Conservation (phyloP, 2,888 invertebrate genomes). For the Lithodes maja region DNA sequence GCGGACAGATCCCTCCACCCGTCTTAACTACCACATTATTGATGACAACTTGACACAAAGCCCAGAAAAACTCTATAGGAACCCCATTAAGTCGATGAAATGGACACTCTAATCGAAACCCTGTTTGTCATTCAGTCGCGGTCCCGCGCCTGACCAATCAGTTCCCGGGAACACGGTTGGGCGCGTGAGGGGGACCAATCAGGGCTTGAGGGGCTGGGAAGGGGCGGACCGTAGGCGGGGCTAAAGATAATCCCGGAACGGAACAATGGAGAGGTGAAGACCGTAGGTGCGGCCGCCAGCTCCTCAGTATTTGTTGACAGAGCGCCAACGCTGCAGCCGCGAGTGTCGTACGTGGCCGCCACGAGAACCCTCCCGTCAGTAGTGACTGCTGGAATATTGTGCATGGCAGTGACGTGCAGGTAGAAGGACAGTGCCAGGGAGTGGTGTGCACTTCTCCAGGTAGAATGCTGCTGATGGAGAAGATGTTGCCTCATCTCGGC, state of each 20-base stretch:
- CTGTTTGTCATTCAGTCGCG: constrained; percentile 65
- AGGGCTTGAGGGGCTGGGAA: constrained; percentile 19
- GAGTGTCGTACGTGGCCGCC: constrained; percentile 10
- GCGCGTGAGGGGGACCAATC: constrained; percentile 41
- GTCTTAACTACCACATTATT: constrained; percentile 67
- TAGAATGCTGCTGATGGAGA: constrained; percentile 70
- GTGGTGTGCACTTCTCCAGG: constrained; percentile 40
- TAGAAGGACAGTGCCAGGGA: constrained; percentile 46
- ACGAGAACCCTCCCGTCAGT: constrained; percentile 7
- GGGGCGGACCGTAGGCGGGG: constrained; percentile 45
- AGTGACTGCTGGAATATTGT: constrained; percentile 9
- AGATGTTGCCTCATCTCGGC: constrained; percentile 69
- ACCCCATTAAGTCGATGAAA: constrained; percentile 68
- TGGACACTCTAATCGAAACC: constrained; percentile 67
- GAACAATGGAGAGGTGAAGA: constrained; percentile 60
- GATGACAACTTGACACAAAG: constrained; percentile 68
- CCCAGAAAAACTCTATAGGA: constrained; percentile 67
- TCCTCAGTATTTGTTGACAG: constrained; percentile 58
- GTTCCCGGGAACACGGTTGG: neutral
- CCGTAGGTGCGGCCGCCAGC: constrained; percentile 54
- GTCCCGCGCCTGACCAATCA: constrained; percentile 51
- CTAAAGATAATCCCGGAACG: constrained; percentile 37
- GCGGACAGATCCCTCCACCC: constrained; percentile 53
- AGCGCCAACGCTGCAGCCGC: constrained; percentile 49
- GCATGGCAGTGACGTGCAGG: constrained; percentile 29